Conservation (phyloP, 2,888 invertebrate genomes). For the Sceliomorpha sp. region DNA sequence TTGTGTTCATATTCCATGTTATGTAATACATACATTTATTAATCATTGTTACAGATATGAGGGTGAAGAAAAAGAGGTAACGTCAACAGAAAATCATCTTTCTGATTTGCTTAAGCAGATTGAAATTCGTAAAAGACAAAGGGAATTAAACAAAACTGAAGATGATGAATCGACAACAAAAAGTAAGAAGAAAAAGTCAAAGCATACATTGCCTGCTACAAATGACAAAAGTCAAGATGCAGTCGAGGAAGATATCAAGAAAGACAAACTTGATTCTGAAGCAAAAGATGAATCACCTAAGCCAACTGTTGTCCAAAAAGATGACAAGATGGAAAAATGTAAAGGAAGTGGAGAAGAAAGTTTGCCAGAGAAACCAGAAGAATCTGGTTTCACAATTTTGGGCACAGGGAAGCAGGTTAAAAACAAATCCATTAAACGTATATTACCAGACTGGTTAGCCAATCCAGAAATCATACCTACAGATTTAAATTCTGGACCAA, state of each 20-base stretch:
- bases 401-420: slow-evolving; percentile 76
- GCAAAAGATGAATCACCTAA: too few relatives aligned
- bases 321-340: too few relatives aligned
- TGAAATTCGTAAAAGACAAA: slow-evolving; percentile 2
- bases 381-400: slow-evolving; percentile 71
- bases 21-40: too few relatives aligned
- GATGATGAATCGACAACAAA: neutral
- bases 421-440: slow-evolving; percentile 83
- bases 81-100: too few relatives aligned
- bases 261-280: too few relatives aligned
- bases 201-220: too few relatives aligned
- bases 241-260: neutral
- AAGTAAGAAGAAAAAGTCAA: slow-evolving; percentile 25
- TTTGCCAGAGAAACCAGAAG: slow-evolving; percentile 15
- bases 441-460: slow-evolving; percentile 93
- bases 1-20: too few relatives aligned
- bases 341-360: too few relatives aligned
- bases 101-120: slow-evolving; percentile 7
- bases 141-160: neutral
- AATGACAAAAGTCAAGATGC: too few relatives aligned
- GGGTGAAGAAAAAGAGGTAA: too few relatives aligned
- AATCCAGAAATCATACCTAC: slow-evolving; percentile 90
- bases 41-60: too few relatives aligned
- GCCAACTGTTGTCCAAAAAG: too few relatives aligned
- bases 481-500: slow-evolving; percentile 82